These are phyloP conservation scores for Sweltsa coloradensis DNA, from an alignment of 1,140 invertebrate species.

Conservation along the genomic window DNA sequence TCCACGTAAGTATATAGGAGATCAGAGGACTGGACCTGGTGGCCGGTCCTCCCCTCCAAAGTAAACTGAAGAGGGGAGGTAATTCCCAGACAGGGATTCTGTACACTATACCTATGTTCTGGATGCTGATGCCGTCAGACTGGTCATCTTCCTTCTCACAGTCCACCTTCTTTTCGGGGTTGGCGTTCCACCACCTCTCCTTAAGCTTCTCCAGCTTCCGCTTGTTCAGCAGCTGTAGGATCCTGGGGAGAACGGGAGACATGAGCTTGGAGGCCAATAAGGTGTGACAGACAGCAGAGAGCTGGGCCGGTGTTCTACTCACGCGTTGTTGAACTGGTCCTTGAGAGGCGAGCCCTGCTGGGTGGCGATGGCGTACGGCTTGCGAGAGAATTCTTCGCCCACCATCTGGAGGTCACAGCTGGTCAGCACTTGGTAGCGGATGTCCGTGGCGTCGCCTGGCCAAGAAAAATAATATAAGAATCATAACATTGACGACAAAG, in stretches of 20 bases:
- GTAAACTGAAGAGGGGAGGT: too few relatives aligned
- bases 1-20: too few relatives aligned
- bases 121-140: conserved; percentile 90
- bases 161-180: conserved; percentile 50
- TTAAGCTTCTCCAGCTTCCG: conserved; percentile 85
- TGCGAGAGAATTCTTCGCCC: conserved; percentile 92
- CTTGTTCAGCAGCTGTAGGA: conserved; percentile 84
- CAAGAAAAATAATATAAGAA: conserved; percentile 1
- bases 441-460: conserved; percentile 80
- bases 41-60: too few relatives aligned
- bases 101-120: conserved; percentile 75
- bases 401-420: conserved; percentile 84
- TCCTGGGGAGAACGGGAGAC: conserved; percentile 48
- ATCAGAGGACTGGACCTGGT: too few relatives aligned
- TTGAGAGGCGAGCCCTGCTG: conserved; percentile 89
- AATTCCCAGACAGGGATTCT: too few relatives aligned
- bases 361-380: conserved; percentile 92
- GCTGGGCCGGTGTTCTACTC: conserved; percentile 35
- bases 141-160: conserved; percentile 86
- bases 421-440: conserved; percentile 73
- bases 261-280: conserved; percentile 6
- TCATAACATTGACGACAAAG: too few relatives aligned
- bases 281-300: conserved; percentile 1
- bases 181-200: conserved; percentile 91
- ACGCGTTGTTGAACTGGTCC: conserved; percentile 85